These are phyloP conservation scores for Pseudonaja textilis DNA, from an alignment of 2,113 vertebrate species.

Conservation along the genomic window DNA sequence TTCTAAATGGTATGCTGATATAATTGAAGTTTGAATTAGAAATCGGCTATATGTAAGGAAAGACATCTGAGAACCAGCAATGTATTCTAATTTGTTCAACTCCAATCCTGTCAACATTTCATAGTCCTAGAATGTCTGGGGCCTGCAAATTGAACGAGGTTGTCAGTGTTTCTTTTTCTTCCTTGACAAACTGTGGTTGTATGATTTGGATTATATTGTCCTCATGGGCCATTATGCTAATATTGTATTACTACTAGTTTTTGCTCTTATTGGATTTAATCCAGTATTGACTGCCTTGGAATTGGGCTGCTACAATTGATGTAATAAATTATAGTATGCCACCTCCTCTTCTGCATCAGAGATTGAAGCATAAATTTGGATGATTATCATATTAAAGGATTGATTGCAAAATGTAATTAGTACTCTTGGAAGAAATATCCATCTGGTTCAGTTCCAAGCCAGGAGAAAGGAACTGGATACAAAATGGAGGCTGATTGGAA, in stretches of 20 bases:
- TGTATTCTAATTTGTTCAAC: not conserved
- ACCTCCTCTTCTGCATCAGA: not conserved
- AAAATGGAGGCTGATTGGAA: no score
- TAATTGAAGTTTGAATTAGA: not conserved
- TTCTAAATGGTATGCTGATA: not conserved
- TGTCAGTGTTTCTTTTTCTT: not conserved
- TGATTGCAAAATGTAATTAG: not conserved
- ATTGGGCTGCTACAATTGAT: not conserved
- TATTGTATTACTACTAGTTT: not conserved
- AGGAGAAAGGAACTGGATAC: no score
- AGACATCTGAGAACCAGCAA: not conserved
- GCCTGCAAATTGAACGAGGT: not conserved
- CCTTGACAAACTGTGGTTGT: not conserved
- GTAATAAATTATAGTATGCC: not conserved
- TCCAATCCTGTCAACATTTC: not conserved
- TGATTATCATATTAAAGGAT: not conserved
- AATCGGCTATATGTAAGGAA: not conserved
- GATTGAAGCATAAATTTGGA: not conserved
- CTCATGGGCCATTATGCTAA: not conserved
- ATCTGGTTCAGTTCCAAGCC: no score
- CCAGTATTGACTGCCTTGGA: not conserved
- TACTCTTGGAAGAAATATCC: not conserved
- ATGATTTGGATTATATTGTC: not conserved
- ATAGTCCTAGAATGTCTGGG: not conserved
- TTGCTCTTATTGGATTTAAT: not conserved